phyloP scores from a whole-genome alignment of 2,888 invertebrate species.

The Chrysotoxum bicinctum region DNA sequence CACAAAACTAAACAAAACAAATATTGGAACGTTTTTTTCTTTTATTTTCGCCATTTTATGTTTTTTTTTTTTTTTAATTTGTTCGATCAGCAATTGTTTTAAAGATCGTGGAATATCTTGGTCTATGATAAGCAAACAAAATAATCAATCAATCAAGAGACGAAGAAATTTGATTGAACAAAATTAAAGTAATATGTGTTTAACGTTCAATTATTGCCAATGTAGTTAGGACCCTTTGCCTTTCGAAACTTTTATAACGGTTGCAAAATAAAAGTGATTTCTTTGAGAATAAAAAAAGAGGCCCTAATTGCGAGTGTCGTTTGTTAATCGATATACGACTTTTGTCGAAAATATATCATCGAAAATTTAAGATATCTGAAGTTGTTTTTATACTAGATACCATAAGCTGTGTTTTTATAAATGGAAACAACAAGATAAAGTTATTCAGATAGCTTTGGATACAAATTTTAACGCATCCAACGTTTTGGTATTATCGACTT shows the following conservation, averaged over 20 bases:
- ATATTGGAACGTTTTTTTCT: slow-evolving; percentile 21
- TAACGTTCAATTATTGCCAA: neutral
- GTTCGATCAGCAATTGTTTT: neutral
- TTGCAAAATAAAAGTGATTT: neutral
- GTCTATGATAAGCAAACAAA: neutral
- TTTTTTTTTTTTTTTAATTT: neutral
- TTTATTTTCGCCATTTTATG: slow-evolving; percentile 28
- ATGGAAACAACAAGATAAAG: too few relatives aligned
- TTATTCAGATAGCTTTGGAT: too few relatives aligned
- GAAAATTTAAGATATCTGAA: too few relatives aligned
- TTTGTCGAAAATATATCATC: too few relatives aligned
- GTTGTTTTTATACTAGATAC: too few relatives aligned
- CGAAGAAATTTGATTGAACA: neutral
- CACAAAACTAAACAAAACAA: slow-evolving; percentile 41
- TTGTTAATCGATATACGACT: too few relatives aligned
- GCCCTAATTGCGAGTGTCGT: too few relatives aligned
- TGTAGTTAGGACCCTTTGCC: neutral
- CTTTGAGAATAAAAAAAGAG: neutral
- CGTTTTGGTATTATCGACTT: too few relatives aligned
- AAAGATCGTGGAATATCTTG: neutral
- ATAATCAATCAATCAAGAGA: neutral
- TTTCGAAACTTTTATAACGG: neutral
- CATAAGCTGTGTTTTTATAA: too few relatives aligned
- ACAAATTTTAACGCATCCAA: too few relatives aligned
- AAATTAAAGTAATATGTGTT: neutral